Evolutionary conservation across 2,888 invertebrate species (phyloP).

Genomic region (Dione juno): DNA sequence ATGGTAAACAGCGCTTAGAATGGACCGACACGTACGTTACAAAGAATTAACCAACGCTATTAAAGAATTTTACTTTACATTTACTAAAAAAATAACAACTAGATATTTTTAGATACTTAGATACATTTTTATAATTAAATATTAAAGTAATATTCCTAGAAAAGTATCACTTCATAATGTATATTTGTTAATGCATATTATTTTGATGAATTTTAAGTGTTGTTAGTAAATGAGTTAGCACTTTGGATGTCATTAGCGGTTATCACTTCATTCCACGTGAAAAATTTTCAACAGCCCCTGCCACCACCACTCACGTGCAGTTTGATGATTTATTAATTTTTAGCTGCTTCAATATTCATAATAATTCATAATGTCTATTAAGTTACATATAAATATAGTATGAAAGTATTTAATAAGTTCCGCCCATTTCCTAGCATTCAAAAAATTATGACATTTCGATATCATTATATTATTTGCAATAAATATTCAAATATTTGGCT

Average conservation of each 20-base stretch:
- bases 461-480: too few relatives aligned
- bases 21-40: conserved; percentile 78
- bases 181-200: conserved; percentile 15
- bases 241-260: conserved; percentile 79
- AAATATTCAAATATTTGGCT: too few relatives aligned
- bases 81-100: conserved; percentile 24
- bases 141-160: not conserved
- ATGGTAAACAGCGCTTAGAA: conserved; percentile 82
- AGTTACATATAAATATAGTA: conserved; percentile 43
- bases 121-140: not conserved
- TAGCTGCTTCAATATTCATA: conserved; percentile 72
- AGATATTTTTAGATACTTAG: not conserved
- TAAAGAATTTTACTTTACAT: conserved; percentile 46
- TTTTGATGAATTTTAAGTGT: conserved; percentile 37
- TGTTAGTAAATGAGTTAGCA: conserved; percentile 70
- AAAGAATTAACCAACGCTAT: conserved; percentile 59
- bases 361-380: conserved; percentile 53
- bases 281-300: conserved; percentile 82
- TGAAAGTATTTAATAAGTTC: not conserved
- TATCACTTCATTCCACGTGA: conserved; percentile 84
- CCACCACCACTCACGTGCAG: conserved; percentile 71
- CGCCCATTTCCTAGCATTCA: too few relatives aligned
- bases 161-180: not conserved
- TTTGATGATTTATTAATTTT: conserved; percentile 82
- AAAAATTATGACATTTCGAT: too few relatives aligned